Evolutionary conservation across 1,140 invertebrate species (phyloP), one percentile per base, ranked within the genome.

Genomic region (Pteromalus puparum): DNA sequence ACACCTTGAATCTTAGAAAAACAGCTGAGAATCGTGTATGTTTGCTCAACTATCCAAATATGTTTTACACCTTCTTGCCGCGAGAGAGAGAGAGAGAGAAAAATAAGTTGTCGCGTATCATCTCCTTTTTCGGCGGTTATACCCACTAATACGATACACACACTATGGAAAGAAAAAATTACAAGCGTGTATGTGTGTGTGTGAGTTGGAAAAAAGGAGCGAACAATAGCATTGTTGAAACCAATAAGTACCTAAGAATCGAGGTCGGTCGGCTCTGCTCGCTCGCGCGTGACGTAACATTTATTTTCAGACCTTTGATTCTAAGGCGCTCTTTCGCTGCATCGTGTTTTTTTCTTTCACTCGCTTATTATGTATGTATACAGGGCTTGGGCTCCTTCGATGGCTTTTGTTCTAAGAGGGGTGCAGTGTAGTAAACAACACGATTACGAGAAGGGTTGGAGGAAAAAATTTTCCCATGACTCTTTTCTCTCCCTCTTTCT

Each of bases 251-350:
- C 70, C 26, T 73, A 73, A 42, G 82, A 79, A 73, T 79, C 67
- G 82, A 84, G 82, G 82, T 73, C 82, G 68, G 5, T 73, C 70
- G 70, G 6, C 70, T 24, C 13, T 73, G 26, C 38, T 61, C 74
- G 74, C 65, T 77, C 7, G 68, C 42, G 42, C 42, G 46, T 83
- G 82, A 77, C 82, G 82, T 65, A 83, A 83, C 67, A 72, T 83
- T 83, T 77, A 83, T 83, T 83, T 78, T 78, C 38, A 83, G 81
- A 70, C 61, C 81, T 77, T 77, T 83, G 81, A 83, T 83, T 83
- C 74, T 74, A 67, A 83, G 82, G 84, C 77, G 83, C 30, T 34
- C 30, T 34, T 5, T 34, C 72, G 82, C 72, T 38, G 48, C 61
- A 34, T 82, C 74, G 81, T 18, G 80, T 68, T 61, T 24, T 68